Conservation (phyloP, 1,140 invertebrate species). For the Drosophila oshimai region DNA sequence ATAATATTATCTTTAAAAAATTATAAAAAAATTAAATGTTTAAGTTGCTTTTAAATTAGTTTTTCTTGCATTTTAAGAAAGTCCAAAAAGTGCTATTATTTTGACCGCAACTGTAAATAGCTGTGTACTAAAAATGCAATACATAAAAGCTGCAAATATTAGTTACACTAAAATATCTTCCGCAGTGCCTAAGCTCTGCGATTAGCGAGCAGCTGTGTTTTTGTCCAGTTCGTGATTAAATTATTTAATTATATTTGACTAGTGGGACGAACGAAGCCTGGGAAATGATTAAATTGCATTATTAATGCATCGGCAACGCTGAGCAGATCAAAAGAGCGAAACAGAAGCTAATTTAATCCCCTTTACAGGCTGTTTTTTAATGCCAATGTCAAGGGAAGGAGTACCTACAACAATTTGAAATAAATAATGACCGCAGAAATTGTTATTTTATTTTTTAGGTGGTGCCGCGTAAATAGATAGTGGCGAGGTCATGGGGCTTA, state of each 20-base stretch:
- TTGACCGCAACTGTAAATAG: too few species aligned
- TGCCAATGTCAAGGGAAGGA: neutral
- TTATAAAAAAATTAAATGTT: too few species aligned
- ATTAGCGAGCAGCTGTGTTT: conserved; percentile 1
- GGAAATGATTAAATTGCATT: conserved; percentile 20
- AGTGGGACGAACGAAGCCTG: neutral
- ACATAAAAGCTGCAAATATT: too few species aligned
- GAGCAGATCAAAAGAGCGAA: neutral
- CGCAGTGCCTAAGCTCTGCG: too few species aligned
- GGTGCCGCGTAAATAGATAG: neutral
- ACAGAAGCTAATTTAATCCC: conserved; percentile 1
- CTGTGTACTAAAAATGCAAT: too few species aligned
- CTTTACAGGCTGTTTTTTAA: neutral
- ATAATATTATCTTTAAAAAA: too few species aligned
- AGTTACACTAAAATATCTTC: too few species aligned
- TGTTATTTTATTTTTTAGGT: neutral
- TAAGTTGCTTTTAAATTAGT: too few species aligned
- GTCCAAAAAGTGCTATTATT: too few species aligned
- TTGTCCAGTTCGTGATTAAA: neutral
- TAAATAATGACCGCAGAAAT: neutral
- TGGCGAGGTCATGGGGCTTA: neutral
- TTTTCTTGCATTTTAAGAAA: too few species aligned
- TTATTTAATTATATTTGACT: conserved; percentile 22
- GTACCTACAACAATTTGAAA: neutral
- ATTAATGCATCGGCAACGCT: conserved; percentile 7